Evolutionary conservation across 2,113 vertebrate genomes (phyloP).

Genomic region (Hippocampus barbouri): DNA sequence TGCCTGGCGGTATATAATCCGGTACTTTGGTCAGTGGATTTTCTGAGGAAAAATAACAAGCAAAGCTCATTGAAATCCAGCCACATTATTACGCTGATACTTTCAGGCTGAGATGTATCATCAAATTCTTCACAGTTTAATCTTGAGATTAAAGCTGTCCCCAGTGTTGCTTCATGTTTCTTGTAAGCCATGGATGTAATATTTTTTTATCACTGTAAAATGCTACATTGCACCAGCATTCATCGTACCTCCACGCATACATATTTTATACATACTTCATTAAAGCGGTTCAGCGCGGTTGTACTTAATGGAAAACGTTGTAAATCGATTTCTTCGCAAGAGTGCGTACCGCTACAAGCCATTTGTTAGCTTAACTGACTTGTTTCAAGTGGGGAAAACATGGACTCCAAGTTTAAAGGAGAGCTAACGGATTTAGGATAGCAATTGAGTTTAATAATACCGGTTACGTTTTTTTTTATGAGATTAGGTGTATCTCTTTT

Average conservation of each 20-base stretch:
- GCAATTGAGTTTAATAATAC: background rate
- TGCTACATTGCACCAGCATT: background rate
- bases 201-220: slow-evolving; percentile 1
- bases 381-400: background rate
- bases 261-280: background rate
- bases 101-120: slow-evolving; percentile 5
- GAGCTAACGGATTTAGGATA: too few relatives aligned
- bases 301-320: background rate
- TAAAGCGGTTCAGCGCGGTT: background rate
- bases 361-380: background rate
- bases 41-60: slow-evolving; percentile 19
- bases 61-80: slow-evolving; percentile 16
- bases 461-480: background rate
- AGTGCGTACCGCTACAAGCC: background rate
- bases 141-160: background rate
- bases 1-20: slow-evolving; percentile 20
- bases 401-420: background rate
- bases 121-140: background rate
- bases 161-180: background rate
- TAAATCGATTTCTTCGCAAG: background rate
- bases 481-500: background rate
- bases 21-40: slow-evolving; percentile 31
- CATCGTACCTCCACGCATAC: background rate
- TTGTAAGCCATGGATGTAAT: background rate
- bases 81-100: slow-evolving; percentile 4